Evolutionary conservation across 1,140 invertebrate species (phyloP), one percentile per base, ranked within the genome.

Genomic region (Trichonephila clavipes): DNA sequence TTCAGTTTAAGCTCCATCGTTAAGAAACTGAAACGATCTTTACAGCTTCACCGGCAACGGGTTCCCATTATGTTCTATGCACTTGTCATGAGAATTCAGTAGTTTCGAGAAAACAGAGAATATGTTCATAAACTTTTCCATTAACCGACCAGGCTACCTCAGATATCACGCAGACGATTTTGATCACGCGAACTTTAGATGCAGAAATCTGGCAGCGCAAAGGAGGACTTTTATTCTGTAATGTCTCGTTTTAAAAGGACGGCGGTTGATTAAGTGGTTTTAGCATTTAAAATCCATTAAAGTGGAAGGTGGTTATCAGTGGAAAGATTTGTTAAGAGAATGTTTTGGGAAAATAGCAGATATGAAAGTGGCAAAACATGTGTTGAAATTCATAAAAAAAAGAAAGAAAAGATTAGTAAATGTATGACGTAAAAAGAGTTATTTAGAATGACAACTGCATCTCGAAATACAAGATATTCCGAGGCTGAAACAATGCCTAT

Each of bases 111-210:
- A 51, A 61, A 85, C 83, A 61, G 24, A 61, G 83, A 83, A 83
- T 28, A 85, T 34, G 83, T 85, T 61, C 83, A 85, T 85, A 85
- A 61, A 85, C 51, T 85, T 77, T 85, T 85, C 83, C 83, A 85
- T 85, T 85, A 85, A 85, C 58, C 83, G 44, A 24, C 51, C 24
- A 19, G 24, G 16, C 83, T 16, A 24, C 44, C 44, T 18, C n/a
- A 58, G 83, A 77, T 34, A 77, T 34, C 83, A 85, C 83, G 83
- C 83, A 85, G 83, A 85, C 51, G 83, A 85, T 28, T 61, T 59
- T 6, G 44, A 85, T 85, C 83, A 85, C 83, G 83, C 83, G 51
- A 85, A 10, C n/a, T 14, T 51, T 51, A 51, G 51, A 51, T 51
- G 44, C 14, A 85, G 16, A 10, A 59, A 83, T 51, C 81, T 16